phyloP scores from a whole-genome alignment of 1,140 invertebrate species.

The Euwallacea similis region DNA sequence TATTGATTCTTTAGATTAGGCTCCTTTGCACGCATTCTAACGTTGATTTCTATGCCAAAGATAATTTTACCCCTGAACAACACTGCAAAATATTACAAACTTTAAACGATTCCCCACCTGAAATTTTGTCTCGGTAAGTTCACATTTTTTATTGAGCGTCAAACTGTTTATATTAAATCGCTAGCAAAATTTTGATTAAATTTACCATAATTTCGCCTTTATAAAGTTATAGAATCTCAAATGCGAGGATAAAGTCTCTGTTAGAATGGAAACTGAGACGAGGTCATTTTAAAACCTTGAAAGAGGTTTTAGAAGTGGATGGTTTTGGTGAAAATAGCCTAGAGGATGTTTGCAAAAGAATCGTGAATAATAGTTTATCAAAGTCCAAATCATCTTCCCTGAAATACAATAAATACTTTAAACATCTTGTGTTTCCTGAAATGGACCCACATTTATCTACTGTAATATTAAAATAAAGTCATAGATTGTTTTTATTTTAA shows the following conservation, averaged over 20 bases:
- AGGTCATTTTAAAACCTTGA: slow-evolving; percentile 39
- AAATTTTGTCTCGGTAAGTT: slow-evolving; percentile 1
- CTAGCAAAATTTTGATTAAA: too few relatives aligned
- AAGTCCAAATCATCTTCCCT: not conserved
- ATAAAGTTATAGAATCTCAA: slow-evolving; percentile 36
- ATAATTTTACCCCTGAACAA: not conserved
- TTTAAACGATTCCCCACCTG: not conserved
- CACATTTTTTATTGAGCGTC: too few relatives aligned
- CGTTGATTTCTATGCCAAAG: not conserved
- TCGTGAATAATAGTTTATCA: slow-evolving; percentile 3
- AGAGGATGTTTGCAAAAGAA: slow-evolving; percentile 34
- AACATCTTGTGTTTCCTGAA: slow-evolving; percentile 28
- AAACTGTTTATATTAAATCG: too few relatives aligned
- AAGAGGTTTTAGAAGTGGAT: slow-evolving; percentile 41
- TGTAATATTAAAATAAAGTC: slow-evolving; percentile 1
- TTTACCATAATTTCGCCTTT: not conserved
- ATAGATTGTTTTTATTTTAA: too few relatives aligned
- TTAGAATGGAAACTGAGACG: slow-evolving; percentile 39
- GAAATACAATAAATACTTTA: slow-evolving; percentile 11
- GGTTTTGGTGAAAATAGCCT: slow-evolving; percentile 41
- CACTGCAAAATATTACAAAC: not conserved
- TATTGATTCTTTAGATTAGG: not conserved
- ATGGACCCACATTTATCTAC: slow-evolving; percentile 1
- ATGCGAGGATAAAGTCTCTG: slow-evolving; percentile 38
- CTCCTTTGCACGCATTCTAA: not conserved